Base-by-base conservation (phyloP, 2,797 vertebrate genomes). In the Acestrorhynchus altus region DNA sequence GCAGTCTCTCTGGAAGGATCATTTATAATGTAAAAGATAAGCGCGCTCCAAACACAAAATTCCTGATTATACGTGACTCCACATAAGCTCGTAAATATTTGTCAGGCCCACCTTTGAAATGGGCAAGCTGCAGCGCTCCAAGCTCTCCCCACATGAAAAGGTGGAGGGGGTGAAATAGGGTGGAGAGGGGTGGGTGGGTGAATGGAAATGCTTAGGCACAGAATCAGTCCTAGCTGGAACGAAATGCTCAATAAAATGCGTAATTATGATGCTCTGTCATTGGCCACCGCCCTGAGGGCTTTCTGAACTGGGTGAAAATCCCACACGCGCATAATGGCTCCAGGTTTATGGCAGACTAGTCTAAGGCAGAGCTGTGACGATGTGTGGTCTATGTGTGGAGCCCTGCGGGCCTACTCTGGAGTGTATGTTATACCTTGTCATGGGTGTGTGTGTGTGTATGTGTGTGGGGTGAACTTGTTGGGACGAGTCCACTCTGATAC, bases 201-300 rank as follows among this genome's bases (percentile, higher is more conserved):
- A 93, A 93, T 91, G 91, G 92, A 91, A 94, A 92, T 89, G 90
- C 89, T 93, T 93, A 90, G 89, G 89, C 90, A 89, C 89, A 79
- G 90, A 91, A 92, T 94, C 90, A 91, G 91, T 93, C 92, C 92
- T 92, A 89, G 90, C 90, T 92, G 89, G 85, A 93, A 93, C 90
- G 91, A 92, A 92, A 92, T 88, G 91, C 89, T 91, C 92, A 94
- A 93, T 95, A 93, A 94, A 94, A 93, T 87, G 83, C 78, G 82
- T 92, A 93, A 93, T 93, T 93, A 94, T 92, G 90, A 92, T 89
- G 86, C 91, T 92, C 88, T 91, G 91, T 93, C 90, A 92, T 93
- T 92, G 91, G 91, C 92, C 90, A 87, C 84, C 88, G 90, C 91
- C 89, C 79, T 63, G 83, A 90, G 92, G 85, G 88, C 85, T 88